Conservation (phyloP, 2,113 vertebrate species). For the Nothoprocta perdicaria region DNA sequence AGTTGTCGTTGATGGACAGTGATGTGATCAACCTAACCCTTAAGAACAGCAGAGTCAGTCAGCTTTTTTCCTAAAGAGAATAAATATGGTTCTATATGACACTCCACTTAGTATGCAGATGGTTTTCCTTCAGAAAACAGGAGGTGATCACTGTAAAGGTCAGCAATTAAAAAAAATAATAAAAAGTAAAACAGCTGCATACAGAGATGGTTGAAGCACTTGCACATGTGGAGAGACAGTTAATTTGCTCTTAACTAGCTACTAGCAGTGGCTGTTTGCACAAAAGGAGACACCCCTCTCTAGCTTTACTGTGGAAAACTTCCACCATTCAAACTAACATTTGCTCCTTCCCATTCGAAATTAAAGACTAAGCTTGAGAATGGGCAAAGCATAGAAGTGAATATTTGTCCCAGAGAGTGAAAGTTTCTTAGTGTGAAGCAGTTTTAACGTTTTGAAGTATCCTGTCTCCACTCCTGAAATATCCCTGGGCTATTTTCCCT, state of each 20-base stretch:
- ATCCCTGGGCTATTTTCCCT: no score
- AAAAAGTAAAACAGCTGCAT: background rate
- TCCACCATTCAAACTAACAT: background rate
- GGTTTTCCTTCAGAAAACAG: background rate
- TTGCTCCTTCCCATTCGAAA: background rate
- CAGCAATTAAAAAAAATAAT: background rate
- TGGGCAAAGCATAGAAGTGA: background rate
- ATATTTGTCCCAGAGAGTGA: background rate
- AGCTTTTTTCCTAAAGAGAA: background rate
- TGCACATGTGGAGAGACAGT: background rate
- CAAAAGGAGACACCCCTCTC: background rate
- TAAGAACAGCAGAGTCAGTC: background rate
- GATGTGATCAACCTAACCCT: background rate
- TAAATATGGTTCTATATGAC: background rate
- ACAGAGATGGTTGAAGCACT: background rate
- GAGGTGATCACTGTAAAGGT: background rate
- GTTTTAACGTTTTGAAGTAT: background rate
- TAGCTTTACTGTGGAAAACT: background rate
- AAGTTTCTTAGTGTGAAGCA: background rate
- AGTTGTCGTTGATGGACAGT: background rate
- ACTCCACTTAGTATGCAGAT: background rate
- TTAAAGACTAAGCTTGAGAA: background rate
- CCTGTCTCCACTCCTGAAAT: background rate
- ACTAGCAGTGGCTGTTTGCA: background rate
- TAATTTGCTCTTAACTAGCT: background rate